A percentile compares a stretch with the other conserved stretches of the same genome.
These are phyloP conservation scores for Pogonomyrmex barbatus DNA, from an alignment of 1,140 invertebrate genomes.

Conservation along the genomic window DNA sequence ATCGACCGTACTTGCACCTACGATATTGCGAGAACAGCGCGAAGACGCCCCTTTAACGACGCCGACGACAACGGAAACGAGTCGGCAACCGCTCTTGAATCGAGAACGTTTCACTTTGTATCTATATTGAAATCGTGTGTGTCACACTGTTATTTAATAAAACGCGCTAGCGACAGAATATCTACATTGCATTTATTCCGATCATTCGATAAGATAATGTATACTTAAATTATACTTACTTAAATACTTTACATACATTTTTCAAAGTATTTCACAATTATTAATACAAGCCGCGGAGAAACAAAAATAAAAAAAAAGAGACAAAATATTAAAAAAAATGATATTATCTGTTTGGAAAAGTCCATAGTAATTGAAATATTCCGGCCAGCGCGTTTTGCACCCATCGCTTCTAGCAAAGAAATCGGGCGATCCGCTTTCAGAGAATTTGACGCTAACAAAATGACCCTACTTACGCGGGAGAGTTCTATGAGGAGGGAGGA, in stretches of 20 bases:
- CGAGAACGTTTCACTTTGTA: slow-evolving; percentile 47
- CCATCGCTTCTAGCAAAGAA: slow-evolving; percentile 14
- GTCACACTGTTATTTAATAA: slow-evolving; percentile 59
- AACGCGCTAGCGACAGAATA: not conserved
- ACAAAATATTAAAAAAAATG: not conserved
- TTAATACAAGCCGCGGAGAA: not conserved
- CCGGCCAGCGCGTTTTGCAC: slow-evolving; percentile 10
- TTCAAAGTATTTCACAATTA: not conserved
- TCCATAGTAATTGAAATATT: slow-evolving; percentile 47
- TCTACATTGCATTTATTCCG: not conserved
- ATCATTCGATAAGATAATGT: not conserved
- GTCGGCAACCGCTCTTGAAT: slow-evolving; percentile 31
- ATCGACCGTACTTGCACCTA: slow-evolving; percentile 73
- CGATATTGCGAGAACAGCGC: slow-evolving; percentile 52
- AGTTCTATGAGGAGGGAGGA: slow-evolving; percentile 52
- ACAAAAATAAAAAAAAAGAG: not conserved
- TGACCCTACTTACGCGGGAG: slow-evolving; percentile 52
- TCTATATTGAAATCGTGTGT: slow-evolving; percentile 65
- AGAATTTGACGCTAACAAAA: slow-evolving; percentile 64
- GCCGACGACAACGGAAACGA: slow-evolving; percentile 51
- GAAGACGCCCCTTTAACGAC: slow-evolving; percentile 60
- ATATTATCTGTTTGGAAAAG: not conserved
- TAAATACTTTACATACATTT: not conserved
- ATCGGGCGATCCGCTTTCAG: slow-evolving; percentile 55
- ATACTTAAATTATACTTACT: not conserved